Percentiles rank a stretch among this genome's conserved stretches.
Conservation (phyloP, 1,140 invertebrate genomes). For the Charaxes varanes region DNA sequence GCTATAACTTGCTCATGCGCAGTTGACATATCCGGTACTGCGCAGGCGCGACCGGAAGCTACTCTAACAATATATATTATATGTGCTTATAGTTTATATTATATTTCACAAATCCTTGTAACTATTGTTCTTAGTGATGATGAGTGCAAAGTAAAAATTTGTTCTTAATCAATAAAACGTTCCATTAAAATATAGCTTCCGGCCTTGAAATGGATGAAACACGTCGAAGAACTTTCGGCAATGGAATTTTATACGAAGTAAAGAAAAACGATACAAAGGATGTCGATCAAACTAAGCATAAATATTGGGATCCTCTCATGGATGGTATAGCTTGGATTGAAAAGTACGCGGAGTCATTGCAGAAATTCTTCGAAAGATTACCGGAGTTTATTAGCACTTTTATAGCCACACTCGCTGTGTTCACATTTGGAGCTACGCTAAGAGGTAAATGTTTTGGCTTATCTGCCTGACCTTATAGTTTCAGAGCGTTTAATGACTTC, state of each 20-base stretch:
- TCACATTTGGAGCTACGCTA: slow-evolving; percentile 75
- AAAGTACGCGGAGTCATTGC: slow-evolving; percentile 66
- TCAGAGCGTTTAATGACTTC: neutral
- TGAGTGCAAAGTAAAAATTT: too few relatives aligned
- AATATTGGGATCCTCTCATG: slow-evolving; percentile 66
- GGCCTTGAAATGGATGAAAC: too few relatives aligned
- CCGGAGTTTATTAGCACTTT: slow-evolving; percentile 71
- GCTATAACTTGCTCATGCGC: too few relatives aligned
- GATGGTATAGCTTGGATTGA: slow-evolving; percentile 75
- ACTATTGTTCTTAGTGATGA: too few relatives aligned
- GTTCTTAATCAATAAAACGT: too few relatives aligned
- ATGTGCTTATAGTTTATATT: too few relatives aligned
- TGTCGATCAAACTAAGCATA: slow-evolving; percentile 23
- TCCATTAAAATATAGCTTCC: too few relatives aligned
- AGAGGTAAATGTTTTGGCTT: slow-evolving; percentile 57
- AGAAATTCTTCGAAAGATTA: slow-evolving; percentile 72
- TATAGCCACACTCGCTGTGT: slow-evolving; percentile 74
- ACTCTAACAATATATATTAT: too few relatives aligned
- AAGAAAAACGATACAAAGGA: neutral
- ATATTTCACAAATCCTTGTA: too few relatives aligned
- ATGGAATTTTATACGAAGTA: neutral
- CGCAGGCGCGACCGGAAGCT: too few relatives aligned
- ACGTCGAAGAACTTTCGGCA: slow-evolving; percentile 1
- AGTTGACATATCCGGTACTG: too few relatives aligned
- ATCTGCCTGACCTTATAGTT: neutral